Evolutionary conservation across 92 coral and sea anemone species (phyloP), one percentile per base, ranked within the genome.

Genomic region (Parazoanthus swiftii): DNA sequence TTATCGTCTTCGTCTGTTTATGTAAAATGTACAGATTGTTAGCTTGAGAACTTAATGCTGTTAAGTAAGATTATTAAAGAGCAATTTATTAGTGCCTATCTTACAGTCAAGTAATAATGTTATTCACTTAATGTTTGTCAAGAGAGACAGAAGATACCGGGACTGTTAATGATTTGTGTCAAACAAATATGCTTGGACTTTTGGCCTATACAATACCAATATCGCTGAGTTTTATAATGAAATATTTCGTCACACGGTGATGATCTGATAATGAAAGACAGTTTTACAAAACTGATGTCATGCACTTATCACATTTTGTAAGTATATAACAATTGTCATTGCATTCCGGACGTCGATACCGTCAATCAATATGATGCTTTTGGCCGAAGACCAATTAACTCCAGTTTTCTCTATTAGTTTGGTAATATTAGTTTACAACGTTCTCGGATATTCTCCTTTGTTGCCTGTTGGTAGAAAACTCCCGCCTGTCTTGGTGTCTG

Each of bases 1-100:
- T 84, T 84, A 46, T 70, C 79, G 56, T 84, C 87, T 73, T 84
- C 67, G 68, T 84, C 87, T 84, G 74, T 84, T 29, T 21, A 15
- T 73, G 79, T 77, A 84, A 46, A 43, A 42, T 82, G 86, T 16
- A 84, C 38, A 46, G 44, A 46, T 23, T 23, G 29, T 70, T 84
- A 84, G 48, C 23, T 67, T 6, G 79, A 71, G 74, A 68, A 48
- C 8, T 80, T 80, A 3, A 54, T 20, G 59, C 38, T 4, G 25
- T 59, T 37, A 67, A 66, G 86, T 14, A n/a, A 8, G 46, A 5
- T 18, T 38, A 76, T 76, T 76, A 76, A 44, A 38, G 50, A 37
- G 79, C 46, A 39, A 10, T 18, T 76, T 4, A 63, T 63, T 63
- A 21, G 70, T 4, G 26, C 21, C 0, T 63, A 63, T 63, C 21